Conservation (phyloP, 2,113 vertebrate genomes). For the Solea senegalensis region DNA sequence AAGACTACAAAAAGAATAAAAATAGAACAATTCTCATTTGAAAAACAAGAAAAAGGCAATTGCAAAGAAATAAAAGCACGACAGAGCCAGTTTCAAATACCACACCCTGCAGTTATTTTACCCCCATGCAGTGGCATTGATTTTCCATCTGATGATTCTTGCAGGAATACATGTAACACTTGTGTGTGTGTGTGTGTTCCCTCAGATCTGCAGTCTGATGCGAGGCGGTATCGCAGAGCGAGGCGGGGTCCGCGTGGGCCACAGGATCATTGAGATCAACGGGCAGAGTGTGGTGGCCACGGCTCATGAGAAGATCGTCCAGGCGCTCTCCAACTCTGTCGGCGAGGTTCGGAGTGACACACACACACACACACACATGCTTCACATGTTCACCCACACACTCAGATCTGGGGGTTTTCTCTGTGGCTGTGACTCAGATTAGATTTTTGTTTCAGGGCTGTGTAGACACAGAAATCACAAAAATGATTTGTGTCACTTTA, state of each 20-base stretch:
- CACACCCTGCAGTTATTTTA: too few relatives aligned
- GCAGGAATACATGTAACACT: background rate
- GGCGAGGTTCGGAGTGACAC: slow-evolving; percentile 88
- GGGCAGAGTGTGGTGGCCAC: slow-evolving; percentile 98
- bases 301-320: slow-evolving; percentile 98
- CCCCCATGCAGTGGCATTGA: too few relatives aligned
- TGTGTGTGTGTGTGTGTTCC: slow-evolving; percentile 6
- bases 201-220: slow-evolving; percentile 98
- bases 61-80: too few relatives aligned
- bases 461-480: too few relatives aligned
- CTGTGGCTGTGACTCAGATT: background rate
- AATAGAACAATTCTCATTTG: too few relatives aligned
- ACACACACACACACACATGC: background rate
- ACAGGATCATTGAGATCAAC: slow-evolving; percentile 98
- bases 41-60: too few relatives aligned
- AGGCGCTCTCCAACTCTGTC: slow-evolving; percentile 96
- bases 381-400: background rate
- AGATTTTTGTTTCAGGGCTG: background rate
- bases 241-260: slow-evolving; percentile 94
- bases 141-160: background rate
- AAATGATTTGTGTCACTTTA: too few relatives aligned
- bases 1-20: too few relatives aligned
- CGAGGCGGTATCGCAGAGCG: slow-evolving; percentile 97
- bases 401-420: too few relatives aligned
- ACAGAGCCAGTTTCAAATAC: too few relatives aligned